Evolutionary conservation across 2,113 vertebrate genomes (phyloP), one percentile per base, ranked within the genome.

Genomic region (Chaetura pelagica): DNA sequence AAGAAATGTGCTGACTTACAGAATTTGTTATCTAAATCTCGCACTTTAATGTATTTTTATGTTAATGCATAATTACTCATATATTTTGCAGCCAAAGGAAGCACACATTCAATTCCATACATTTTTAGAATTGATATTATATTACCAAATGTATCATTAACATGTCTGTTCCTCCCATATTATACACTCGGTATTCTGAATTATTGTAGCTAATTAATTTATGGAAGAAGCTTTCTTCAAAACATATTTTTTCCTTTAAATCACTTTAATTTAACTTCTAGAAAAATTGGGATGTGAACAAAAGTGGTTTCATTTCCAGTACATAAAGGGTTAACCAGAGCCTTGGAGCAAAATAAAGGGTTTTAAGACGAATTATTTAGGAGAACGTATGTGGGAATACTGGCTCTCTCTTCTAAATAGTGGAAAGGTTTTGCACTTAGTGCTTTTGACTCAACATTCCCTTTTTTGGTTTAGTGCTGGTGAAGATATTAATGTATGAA

Each of bases 261-360:
- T 63, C 26, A 54, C 6, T 58, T 73, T 22, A 2, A 34, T 68
- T 35, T 38, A 52, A 64, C 12, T 55, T 84, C 38, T n/a, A 81
- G 58, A 61, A 93, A 88, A 66, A 19, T 0, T 23, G 4, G 4
- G 17, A 34, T 2, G 1, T 1, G 1, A 59, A 40, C 2, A 3
- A 32, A 77, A 78, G 8, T 7, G 2, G 5, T 58, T 86, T 80
- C 11, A 29, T 54, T 82, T 20, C 38, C 35, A 52, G 26, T 48
- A 34, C 7, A 42, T 20, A 81, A 90, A 80, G 14, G 4, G 46
- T 94, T 90, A 94, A 64, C 24, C 26, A 71, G 7, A 84, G 16
- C 15, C 26, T 62, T 74, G 42, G 29, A 69, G 16, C 2, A 51
- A 58, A 55, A 68, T 9, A 69, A 54, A 46, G 15, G 7, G 2